Percentiles rank a stretch among this genome's conserved stretches.
phyloP scores from a whole-genome alignment of 2,113 vertebrate genomes.

The Cyanistes caeruleus region DNA sequence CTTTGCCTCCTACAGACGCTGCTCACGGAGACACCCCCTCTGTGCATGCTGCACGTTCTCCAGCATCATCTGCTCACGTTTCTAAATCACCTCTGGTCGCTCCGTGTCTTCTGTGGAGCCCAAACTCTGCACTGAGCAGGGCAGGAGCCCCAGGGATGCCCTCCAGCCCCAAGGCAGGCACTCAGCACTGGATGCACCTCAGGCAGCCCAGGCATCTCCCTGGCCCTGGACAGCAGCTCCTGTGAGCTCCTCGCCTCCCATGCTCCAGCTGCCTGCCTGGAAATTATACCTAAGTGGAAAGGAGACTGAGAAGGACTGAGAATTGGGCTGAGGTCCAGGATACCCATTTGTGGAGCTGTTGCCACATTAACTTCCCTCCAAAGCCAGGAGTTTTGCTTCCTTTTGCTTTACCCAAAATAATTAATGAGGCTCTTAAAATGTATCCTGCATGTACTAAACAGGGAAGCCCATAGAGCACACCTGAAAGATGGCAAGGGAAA shows the following conservation, averaged over 20 bases:
- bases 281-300: neutral
- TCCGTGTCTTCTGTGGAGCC: neutral
- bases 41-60: neutral
- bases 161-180: neutral
- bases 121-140: accelerated
- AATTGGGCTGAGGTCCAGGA: neutral
- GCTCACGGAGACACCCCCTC: accelerated
- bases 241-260: accelerated
- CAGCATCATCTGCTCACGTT: neutral
- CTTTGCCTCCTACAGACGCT: neutral
- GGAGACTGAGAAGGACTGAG: neutral
- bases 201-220: neutral
- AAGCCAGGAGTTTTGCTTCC: neutral
- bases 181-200: neutral
- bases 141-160: neutral
- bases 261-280: neutral
- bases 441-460: neutral
- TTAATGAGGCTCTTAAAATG: neutral
- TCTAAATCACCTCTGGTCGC: neutral
- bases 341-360: neutral
- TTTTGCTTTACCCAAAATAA: conserved; percentile 18
- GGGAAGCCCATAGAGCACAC: neutral
- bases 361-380: neutral
- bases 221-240: neutral
- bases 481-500: conserved; percentile 12